A percentile compares a stretch with the other conserved stretches of the same genome.
These are phyloP conservation scores for Campylomormyrus numenius DNA, from an alignment of 2,113 vertebrate species.

Conservation along the genomic window DNA sequence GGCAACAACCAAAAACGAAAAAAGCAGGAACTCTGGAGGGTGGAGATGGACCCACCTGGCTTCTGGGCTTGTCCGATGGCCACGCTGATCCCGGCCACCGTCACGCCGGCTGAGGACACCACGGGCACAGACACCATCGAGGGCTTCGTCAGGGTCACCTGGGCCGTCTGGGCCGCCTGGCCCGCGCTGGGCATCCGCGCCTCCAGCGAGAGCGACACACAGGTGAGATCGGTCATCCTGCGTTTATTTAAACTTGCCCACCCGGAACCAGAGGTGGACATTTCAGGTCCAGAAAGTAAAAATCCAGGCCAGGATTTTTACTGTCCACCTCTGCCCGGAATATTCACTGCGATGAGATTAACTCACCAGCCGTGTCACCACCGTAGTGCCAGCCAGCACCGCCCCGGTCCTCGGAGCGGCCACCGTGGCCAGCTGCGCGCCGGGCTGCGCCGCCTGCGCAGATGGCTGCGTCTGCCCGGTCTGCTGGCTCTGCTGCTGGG, in stretches of 20 bases:
- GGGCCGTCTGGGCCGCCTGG: slow-evolving; percentile 69
- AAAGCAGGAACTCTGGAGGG: not conserved
- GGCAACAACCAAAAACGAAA: not conserved
- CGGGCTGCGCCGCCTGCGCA: slow-evolving; percentile 64
- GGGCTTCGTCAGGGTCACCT: slow-evolving; percentile 81
- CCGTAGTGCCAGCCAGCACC: slow-evolving; percentile 71
- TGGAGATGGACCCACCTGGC: slow-evolving; percentile 47
- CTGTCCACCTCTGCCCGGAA: not conserved
- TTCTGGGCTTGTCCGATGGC: slow-evolving; percentile 77
- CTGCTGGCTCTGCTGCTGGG: slow-evolving; percentile 72
- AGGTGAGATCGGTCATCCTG: not conserved
- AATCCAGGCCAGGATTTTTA: too few species aligned
- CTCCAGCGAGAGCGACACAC: slow-evolving; percentile 32
- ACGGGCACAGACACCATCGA: slow-evolving; percentile 78
- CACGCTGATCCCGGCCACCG: slow-evolving; percentile 76
- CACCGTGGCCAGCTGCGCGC: slow-evolving; percentile 77
- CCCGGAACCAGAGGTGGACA: not conserved
- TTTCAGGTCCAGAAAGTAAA: too few species aligned
- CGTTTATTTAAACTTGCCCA: not conserved
- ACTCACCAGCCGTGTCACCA: slow-evolving; percentile 85
- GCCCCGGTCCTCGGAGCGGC: slow-evolving; percentile 72
- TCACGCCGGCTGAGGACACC: slow-evolving; percentile 77
- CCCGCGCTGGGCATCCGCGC: slow-evolving; percentile 63
- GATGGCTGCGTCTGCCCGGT: slow-evolving; percentile 65
- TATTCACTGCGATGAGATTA: not conserved